These are phyloP conservation scores for Saiga tatarica DNA, from an alignment of 2,113 vertebrate species.

Conservation along the genomic window DNA sequence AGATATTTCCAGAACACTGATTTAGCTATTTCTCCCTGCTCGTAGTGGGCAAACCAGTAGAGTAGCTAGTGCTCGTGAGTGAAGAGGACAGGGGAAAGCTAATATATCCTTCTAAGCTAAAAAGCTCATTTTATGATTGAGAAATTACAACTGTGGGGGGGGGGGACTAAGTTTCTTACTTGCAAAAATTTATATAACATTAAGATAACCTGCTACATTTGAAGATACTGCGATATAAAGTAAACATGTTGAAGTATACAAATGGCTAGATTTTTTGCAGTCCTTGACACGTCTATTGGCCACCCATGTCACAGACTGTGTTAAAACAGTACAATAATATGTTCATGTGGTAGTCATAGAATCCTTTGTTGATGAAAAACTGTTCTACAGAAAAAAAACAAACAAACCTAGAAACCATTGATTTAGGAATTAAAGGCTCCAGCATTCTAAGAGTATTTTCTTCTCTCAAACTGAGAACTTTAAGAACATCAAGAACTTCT, in stretches of 20 bases:
- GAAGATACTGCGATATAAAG: neutral
- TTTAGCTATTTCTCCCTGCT: neutral
- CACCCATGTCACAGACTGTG: neutral
- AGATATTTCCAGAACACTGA: neutral
- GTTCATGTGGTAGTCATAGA: neutral
- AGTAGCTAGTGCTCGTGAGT: neutral
- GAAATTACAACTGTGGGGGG: neutral
- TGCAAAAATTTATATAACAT: neutral
- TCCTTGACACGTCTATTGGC: neutral
- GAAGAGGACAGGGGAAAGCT: neutral
- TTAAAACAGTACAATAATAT: neutral
- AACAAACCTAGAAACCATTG: neutral
- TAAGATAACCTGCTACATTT: neutral
- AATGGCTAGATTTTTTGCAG: neutral
- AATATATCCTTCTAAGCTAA: neutral
- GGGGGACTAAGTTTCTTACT: neutral
- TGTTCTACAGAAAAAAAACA: neutral
- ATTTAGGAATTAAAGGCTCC: neutral
- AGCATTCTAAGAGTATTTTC: neutral
- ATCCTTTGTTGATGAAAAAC: neutral
- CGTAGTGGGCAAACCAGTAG: fast-evolving
- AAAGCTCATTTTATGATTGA: neutral
- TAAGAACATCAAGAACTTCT: neutral
- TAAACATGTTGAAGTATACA: neutral
- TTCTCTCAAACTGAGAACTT: neutral